Conservation (phyloP, 2,888 invertebrate genomes). For the Imbricaverruca yamaguchii region DNA sequence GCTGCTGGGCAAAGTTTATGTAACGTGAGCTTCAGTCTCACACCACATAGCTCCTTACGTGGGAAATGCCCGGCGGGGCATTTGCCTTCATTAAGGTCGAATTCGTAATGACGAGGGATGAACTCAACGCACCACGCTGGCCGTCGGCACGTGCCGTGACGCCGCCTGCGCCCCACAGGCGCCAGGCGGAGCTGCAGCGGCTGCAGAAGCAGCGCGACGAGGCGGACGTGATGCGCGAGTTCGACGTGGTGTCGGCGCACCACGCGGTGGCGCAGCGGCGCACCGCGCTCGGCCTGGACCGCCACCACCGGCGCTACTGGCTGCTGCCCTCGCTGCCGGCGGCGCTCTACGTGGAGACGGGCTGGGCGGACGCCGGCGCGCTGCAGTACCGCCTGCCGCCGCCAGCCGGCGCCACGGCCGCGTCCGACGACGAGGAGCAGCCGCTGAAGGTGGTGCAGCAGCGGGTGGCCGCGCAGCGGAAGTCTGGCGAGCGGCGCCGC, state of each 20-base stretch:
- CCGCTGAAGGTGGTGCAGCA: conserved; percentile 1
- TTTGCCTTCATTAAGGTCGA: too few species aligned
- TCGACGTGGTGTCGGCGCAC: conserved; percentile 21
- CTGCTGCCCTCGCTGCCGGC: conserved; percentile 39
- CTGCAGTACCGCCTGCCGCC: conserved; percentile 29
- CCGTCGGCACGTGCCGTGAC: too few species aligned
- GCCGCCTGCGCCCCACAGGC: not conserved
- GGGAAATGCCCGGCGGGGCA: too few species aligned
- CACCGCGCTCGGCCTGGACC: conserved; percentile 42
- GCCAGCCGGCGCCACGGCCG: conserved; percentile 24
- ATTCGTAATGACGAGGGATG: too few species aligned
- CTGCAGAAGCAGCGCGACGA: conserved; percentile 23
- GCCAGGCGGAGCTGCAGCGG: conserved; percentile 17
- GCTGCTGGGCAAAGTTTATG: too few species aligned
- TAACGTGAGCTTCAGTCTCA: too few species aligned
- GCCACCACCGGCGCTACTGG: conserved; percentile 45
- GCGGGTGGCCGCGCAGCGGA: not conserved
- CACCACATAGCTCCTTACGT: too few species aligned
- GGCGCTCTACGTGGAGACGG: conserved; percentile 37
- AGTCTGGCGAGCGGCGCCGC: not conserved
- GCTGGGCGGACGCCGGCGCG: conserved; percentile 32
- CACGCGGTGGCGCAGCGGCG: conserved; percentile 28
- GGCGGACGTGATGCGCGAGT: conserved; percentile 23
- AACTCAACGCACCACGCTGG: too few species aligned
- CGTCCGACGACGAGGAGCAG: conserved; percentile 28